Evolutionary conservation across 2,797 vertebrate genomes (phyloP), one percentile per base, ranked within the genome.

Genomic region (Smutsia gigantea): DNA sequence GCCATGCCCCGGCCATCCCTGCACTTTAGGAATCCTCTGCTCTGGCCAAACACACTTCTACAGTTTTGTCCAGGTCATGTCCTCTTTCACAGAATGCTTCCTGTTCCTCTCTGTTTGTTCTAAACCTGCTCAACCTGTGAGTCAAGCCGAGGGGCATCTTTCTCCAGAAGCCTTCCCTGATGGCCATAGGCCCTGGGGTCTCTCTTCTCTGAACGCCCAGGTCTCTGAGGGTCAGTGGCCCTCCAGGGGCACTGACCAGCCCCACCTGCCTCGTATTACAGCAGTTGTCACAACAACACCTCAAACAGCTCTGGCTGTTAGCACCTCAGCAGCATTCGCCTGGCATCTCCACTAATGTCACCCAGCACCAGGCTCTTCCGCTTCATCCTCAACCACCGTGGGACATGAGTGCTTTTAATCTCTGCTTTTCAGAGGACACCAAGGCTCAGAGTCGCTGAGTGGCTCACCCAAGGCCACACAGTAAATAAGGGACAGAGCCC

Each of bases 401-500:
- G 78, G 49, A 23, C 2, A 5, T 19, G 18, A 87, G 68, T 57
- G 12, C 55, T 37, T 14, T 18, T 12, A 49, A 37, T 53, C 31
- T 63, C 77, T 57, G 51, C 46, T 83, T 82, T 82, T 83, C 57
- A 37, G 84, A 87, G 59, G 34, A 87, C 83, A 55, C 37, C 3
- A 42, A 85, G 89, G 72, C 68, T 84, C 77, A 29, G 42, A 92
- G 82, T 72, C 86, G 63, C 49, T 13, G 7, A 57, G 71, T 83
- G 90, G 94, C 55, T 95, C 92, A 75, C 66, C 55, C 49, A 59
- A 78, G 75, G 75, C 55, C 87, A 94, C 69, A 77, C 8, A 55
- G 51, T 25, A 42, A 55, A 19, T 53, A 74, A 86, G 63, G 57
- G 55, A 72, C n/a, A 51, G 51, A 89, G 72, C 68, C 74, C 61